These are phyloP conservation scores for Theocolax elegans DNA, from an alignment of 1,140 invertebrate species.

Conservation along the genomic window DNA sequence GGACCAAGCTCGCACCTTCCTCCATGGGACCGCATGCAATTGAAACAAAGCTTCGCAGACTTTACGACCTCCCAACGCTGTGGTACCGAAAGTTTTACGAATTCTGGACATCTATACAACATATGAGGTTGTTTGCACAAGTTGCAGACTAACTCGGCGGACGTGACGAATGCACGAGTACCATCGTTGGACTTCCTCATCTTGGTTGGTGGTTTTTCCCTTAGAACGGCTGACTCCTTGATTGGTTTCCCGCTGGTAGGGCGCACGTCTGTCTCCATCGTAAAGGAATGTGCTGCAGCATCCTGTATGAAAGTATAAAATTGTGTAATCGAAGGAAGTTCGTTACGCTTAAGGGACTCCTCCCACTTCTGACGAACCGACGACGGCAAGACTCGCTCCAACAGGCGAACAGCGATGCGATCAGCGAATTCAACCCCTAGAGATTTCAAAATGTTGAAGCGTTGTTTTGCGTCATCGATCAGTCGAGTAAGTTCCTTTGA, in stretches of 20 bases:
- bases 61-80: not conserved
- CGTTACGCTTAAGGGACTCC: not conserved
- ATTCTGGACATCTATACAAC: not conserved
- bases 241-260: not conserved
- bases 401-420: not conserved
- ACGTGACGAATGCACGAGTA: not conserved
- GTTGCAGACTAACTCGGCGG: not conserved
- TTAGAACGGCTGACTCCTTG: not conserved
- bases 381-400: not conserved
- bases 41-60: not conserved
- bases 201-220: not conserved
- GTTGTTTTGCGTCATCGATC: constrained; percentile 7
- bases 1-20: not conserved
- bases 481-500: not conserved
- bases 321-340: not conserved
- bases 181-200: not conserved
- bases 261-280: not conserved
- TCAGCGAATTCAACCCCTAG: not conserved
- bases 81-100: not conserved
- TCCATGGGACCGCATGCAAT: not conserved
- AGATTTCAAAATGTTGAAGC: not conserved
- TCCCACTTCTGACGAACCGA: not conserved
- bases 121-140: not conserved
- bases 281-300: not conserved
- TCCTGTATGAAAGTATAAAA: not conserved